Base-by-base conservation (phyloP, 2,888 invertebrate species). In the Oligia strigilis region DNA sequence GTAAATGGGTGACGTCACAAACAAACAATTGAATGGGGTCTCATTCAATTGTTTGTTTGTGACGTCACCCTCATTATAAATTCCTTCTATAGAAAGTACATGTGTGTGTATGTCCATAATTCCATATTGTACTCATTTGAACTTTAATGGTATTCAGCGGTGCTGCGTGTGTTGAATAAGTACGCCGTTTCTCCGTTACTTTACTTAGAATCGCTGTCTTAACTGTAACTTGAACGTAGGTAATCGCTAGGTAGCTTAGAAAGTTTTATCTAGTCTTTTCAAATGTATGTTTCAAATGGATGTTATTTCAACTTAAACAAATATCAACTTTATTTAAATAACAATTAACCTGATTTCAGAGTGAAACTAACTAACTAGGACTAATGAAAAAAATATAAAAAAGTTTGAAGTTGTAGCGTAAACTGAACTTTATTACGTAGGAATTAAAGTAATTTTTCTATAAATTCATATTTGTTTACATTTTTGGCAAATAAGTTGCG, bases 131-230 rank as follows among this genome's bases (percentile, higher is more conserved):
- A 76, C 78, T 72, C 73, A 75, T 73, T 84, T 81, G 36, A 83
- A 84, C 78, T 87, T 71, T 78, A 80, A 82, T 84, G 76, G 77
- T 49, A 81, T 79, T 71, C 83, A 77, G 52, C 52, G 49, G 65
- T 73, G 72, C 78, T 80, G 74, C 83, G 85, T 88, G 89, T 72
- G 72, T 76, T 73, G 87, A 90, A 90, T 90, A 83, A 85, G 78
- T 86, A 83, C 82, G 73, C 72, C n/a, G 81, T 85, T 82, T 85
- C 83, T 84, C 88, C 79, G 86, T 88, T 86, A 88, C 36, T 78
- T 81, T 80, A 82, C 80, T 84, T 71, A 71, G 79, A 88, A 88
- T 72, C 55, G 67, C 77, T 81, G 66, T 88, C 72, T 79, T 71
- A 71, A 84, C 81, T 80, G 86, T 78, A 81, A 73, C 23, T 76